Evolutionary conservation across 1,140 invertebrate species (phyloP).

Genomic region (Lutraria rhynchaena): DNA sequence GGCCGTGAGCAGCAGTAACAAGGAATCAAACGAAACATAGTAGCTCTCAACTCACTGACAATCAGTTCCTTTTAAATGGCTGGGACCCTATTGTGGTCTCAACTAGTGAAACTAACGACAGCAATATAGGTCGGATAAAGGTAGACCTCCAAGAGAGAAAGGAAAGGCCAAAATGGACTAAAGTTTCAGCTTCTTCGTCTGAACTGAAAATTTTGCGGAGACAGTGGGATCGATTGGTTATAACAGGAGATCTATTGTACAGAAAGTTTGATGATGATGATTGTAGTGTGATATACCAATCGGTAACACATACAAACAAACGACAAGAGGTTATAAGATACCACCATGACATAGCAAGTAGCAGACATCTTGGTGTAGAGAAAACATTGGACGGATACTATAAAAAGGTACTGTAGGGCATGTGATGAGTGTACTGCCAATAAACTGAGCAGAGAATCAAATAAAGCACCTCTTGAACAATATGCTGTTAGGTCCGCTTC

Average conservation of each 20-base stretch:
- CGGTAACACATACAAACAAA: constrained; percentile 17
- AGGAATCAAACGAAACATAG: not conserved
- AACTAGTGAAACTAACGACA: not conserved
- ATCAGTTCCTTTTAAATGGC: constrained; percentile 17
- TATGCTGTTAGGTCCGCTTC: constrained; percentile 8
- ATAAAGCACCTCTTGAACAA: constrained; percentile 27
- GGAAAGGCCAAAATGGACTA: constrained; percentile 35
- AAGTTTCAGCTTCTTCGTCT: constrained; percentile 2
- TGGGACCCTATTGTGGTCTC: constrained; percentile 17
- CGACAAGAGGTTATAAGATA: constrained; percentile 39
- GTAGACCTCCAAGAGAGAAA: not conserved
- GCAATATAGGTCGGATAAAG: not conserved
- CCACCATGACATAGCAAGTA: constrained; percentile 30
- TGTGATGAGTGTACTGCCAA: constrained; percentile 29
- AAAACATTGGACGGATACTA: constrained; percentile 31
- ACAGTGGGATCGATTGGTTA: constrained; percentile 39
- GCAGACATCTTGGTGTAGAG: not conserved
- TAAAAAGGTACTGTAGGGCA: constrained; percentile 8
- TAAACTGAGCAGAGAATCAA: constrained; percentile 17
- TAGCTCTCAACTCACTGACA: not conserved
- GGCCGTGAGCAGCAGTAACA: not conserved
- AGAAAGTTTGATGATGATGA: constrained; percentile 18
- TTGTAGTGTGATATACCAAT: not conserved
- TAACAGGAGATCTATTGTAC: not conserved
- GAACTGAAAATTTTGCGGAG: constrained; percentile 31